Evolutionary conservation across 1,140 invertebrate species (phyloP).

Genomic region (Battus philenor): DNA sequence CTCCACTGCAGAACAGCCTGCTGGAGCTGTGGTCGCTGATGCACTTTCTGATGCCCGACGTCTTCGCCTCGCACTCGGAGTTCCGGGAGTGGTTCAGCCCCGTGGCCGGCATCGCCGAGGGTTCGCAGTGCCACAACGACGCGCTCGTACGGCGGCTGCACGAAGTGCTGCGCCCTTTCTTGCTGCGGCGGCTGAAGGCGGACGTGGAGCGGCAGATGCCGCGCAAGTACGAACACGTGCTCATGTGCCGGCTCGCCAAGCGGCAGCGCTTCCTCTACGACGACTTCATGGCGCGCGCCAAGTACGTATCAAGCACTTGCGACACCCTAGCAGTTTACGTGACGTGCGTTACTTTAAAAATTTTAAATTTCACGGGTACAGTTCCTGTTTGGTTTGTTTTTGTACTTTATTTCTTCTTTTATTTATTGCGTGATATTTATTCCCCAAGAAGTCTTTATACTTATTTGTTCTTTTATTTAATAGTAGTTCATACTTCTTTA

Average conservation of each 20-base stretch:
- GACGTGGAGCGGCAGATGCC: conserved; percentile 99
- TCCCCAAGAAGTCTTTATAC: no score
- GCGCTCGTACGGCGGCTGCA: conserved; percentile 92
- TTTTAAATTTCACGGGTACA: no score
- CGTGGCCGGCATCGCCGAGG: conserved; percentile 98
- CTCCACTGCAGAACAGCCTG: conserved; percentile 98
- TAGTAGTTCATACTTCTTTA: no score
- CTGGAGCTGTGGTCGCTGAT: conserved; percentile 99
- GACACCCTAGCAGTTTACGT: no score
- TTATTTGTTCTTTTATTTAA: no score
- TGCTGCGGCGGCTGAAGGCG: conserved; percentile 94
- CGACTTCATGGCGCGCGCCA: conserved; percentile 98
- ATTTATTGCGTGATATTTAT: no score
- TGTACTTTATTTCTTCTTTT: no score
- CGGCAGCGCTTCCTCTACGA: conserved; percentile 98
- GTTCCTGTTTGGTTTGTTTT: no score
- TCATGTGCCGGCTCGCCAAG: conserved; percentile 97
- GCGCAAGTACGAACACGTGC: conserved; percentile 98
- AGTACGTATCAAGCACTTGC: conserved; percentile 86
- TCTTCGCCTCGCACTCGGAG: conserved; percentile 98
- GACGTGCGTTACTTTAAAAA: no score
- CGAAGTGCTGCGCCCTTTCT: conserved; percentile 98
- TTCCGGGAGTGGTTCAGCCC: conserved; percentile 99
- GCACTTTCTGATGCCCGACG: conserved; percentile 99
- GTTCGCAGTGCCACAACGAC: conserved; percentile 91